Percentiles rank a stretch among this genome's conserved stretches.
Evolutionary conservation across 2,797 vertebrate species (phyloP).

Genomic region (Eulemur albifrons): DNA sequence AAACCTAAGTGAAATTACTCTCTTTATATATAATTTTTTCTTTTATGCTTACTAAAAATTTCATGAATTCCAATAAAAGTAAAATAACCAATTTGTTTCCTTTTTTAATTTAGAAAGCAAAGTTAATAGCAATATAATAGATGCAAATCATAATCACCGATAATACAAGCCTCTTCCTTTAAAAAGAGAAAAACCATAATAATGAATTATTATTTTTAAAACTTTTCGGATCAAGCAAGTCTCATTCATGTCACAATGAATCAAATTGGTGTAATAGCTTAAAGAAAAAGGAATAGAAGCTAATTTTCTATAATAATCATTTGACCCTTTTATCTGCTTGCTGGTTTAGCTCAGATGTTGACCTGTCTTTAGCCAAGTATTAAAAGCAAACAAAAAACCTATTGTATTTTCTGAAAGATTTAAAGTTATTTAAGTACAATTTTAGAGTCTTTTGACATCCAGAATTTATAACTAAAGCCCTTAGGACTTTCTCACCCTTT

Average conservation of each 20-base stretch:
- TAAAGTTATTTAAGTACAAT: slow-evolving; percentile 81
- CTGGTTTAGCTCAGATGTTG: slow-evolving; percentile 81
- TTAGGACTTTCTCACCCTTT: slow-evolving; percentile 76
- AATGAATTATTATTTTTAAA: slow-evolving; percentile 38
- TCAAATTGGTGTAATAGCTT: background rate
- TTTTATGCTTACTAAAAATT: slow-evolving; percentile 47
- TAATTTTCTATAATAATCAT: slow-evolving; percentile 80
- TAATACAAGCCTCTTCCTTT: slow-evolving; percentile 33
- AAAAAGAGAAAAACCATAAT: slow-evolving; percentile 40
- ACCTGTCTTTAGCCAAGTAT: slow-evolving; percentile 84
- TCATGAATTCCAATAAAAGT: slow-evolving; percentile 37
- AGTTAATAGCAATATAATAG: slow-evolving; percentile 35
- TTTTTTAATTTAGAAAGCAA: slow-evolving; percentile 49
- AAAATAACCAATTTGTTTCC: slow-evolving; percentile 45
- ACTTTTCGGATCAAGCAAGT: slow-evolving; percentile 38
- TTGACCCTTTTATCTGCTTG: slow-evolving; percentile 82
- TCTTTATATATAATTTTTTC: background rate
- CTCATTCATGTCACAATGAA: slow-evolving; percentile 38
- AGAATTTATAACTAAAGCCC: slow-evolving; percentile 71
- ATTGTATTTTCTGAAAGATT: slow-evolving; percentile 84
- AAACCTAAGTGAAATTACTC: slow-evolving; percentile 5
- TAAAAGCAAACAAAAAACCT: slow-evolving; percentile 84
- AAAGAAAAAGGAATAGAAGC: slow-evolving; percentile 78
- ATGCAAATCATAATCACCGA: background rate
- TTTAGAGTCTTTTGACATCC: slow-evolving; percentile 76